Evolutionary conservation across 2,888 invertebrate species (phyloP).

Genomic region (Biston betularia): DNA sequence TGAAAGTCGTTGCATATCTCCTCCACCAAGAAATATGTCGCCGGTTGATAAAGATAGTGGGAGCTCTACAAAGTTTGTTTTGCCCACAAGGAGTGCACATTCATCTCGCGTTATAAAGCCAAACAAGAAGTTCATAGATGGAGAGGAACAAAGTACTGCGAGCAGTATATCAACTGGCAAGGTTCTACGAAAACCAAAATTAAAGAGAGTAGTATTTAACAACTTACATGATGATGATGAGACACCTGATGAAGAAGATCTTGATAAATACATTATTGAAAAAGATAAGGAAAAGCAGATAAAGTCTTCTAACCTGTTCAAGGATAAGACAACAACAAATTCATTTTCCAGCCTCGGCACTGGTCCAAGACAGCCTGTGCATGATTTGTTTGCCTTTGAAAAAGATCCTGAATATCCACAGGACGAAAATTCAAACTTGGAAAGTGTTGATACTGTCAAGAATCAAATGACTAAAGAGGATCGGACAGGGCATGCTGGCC

Average conservation of each 20-base stretch:
- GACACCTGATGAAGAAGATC: conserved; percentile 64
- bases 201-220: conserved; percentile 79
- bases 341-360: conserved; percentile 71
- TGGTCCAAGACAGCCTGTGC: conserved; percentile 63
- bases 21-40: conserved; percentile 76
- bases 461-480: conserved; percentile 72
- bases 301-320: conserved; percentile 73
- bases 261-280: conserved; percentile 64
- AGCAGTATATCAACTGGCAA: conserved; percentile 68
- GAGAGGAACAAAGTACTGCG: conserved; percentile 81
- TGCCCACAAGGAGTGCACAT: conserved; percentile 93
- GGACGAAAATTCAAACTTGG: conserved; percentile 77
- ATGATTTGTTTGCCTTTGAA: conserved; percentile 77
- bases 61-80: conserved; percentile 87
- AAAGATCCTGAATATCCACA: conserved; percentile 71
- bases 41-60: conserved; percentile 72
- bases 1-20: conserved; percentile 79
- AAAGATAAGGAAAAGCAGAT: conserved; percentile 68
- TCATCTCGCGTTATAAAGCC: conserved; percentile 95
- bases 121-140: conserved; percentile 93
- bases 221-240: conserved; percentile 73
- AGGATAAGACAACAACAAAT: conserved; percentile 76
- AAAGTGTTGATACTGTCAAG: conserved; percentile 69
- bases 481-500: conserved; percentile 77
- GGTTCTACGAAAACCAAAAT: conserved; percentile 81